Evolutionary conservation across 2,113 vertebrate genomes (phyloP).

Genomic region (Chloebia gouldiae): DNA sequence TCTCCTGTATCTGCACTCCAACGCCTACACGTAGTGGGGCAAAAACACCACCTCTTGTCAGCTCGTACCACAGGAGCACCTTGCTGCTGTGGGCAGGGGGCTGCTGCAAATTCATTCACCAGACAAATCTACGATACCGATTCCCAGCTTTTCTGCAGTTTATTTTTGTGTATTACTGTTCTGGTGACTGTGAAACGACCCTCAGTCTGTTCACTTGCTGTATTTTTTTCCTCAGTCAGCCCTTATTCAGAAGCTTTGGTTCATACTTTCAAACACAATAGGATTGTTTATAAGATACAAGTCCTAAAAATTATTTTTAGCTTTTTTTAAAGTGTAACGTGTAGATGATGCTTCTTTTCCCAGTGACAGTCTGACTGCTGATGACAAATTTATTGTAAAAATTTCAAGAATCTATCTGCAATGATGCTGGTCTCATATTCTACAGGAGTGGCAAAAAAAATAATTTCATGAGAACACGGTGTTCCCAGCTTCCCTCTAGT

Average conservation of each 20-base stretch:
- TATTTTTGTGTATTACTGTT: neutral
- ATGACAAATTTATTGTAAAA: neutral
- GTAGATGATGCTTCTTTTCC: neutral
- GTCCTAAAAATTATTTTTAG: neutral
- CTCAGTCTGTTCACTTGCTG: neutral
- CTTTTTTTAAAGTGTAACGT: neutral
- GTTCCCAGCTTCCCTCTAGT: neutral
- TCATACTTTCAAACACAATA: neutral
- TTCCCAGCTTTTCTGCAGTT: neutral
- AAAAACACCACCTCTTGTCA: neutral
- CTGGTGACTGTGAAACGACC: neutral
- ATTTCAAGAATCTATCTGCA: neutral
- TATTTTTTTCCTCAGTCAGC: neutral
- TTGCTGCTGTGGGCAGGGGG: neutral
- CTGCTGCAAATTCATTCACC: neutral
- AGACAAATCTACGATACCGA: neutral
- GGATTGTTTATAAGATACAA: neutral
- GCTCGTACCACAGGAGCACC: neutral
- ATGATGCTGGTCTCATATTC: neutral
- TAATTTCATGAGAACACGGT: neutral
- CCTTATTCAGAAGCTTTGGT: neutral
- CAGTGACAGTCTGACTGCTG: neutral
- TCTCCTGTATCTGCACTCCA: neutral
- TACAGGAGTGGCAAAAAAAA: neutral
- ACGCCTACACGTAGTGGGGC: no score